Conservation (phyloP, 2,797 vertebrate species). For the Gymnothorax reevesii region DNA sequence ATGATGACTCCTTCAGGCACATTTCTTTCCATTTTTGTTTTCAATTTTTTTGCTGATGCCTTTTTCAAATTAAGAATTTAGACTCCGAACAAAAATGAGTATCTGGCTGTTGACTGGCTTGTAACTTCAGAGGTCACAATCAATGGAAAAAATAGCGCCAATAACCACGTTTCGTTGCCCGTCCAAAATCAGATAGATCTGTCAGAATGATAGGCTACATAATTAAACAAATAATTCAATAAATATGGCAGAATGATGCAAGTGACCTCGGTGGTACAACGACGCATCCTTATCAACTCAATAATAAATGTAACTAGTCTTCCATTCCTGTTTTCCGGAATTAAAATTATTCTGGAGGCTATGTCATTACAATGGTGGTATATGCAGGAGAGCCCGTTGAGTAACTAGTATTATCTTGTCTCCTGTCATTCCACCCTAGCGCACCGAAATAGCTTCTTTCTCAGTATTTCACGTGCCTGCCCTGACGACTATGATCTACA, state of each 20-base stretch:
- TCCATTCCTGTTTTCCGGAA: neutral
- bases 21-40: neutral
- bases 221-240: neutral
- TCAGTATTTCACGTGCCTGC: constrained; percentile 21
- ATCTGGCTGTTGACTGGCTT: neutral
- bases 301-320: neutral
- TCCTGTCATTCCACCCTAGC: neutral
- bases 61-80: neutral
- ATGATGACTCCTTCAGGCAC: neutral
- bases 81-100: neutral
- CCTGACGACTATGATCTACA: constrained; percentile 39
- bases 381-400: neutral
- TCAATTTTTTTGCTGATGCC: neutral
- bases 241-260: neutral
- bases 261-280: neutral
- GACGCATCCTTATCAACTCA: neutral
- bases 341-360: neutral
- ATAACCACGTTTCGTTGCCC: neutral
- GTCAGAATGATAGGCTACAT: neutral
- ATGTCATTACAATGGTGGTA: neutral
- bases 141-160: constrained; percentile 8
- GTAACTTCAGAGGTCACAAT: neutral
- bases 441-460: constrained; percentile 35
- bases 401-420: neutral
- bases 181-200: neutral